A percentile compares a stretch with the other conserved stretches of the same genome.
Conservation (phyloP, 2,113 vertebrate species). For the Myiozetetes cayanensis region DNA sequence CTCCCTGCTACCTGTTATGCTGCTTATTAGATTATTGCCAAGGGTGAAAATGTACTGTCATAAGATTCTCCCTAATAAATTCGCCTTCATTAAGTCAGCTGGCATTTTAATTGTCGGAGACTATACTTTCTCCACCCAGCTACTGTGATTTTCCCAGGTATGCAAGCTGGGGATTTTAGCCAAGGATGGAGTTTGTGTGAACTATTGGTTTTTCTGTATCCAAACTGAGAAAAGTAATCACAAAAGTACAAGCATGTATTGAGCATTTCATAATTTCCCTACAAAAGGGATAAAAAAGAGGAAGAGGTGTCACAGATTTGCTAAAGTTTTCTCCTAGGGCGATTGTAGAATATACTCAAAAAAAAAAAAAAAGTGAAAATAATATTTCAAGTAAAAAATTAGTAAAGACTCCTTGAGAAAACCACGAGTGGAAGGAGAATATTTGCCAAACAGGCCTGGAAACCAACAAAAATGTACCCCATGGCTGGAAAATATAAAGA, state of each 20-base stretch:
- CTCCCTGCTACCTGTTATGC: background rate
- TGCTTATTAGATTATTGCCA: background rate
- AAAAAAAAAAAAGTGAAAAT: background rate
- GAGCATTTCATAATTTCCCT: background rate
- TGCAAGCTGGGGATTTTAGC: background rate
- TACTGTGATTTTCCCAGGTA: background rate
- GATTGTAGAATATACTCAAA: background rate
- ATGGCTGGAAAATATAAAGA: background rate
- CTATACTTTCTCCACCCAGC: background rate
- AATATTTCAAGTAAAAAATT: background rate
- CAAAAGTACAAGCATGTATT: background rate
- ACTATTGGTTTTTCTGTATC: background rate
- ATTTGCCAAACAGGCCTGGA: background rate
- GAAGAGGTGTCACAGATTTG: background rate
- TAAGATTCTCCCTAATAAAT: constrained; percentile 17
- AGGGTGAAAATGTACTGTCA: background rate
- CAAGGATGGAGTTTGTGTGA: background rate
- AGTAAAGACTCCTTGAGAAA: background rate
- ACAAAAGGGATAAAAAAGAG: background rate
- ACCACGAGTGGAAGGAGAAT: background rate
- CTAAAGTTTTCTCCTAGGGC: background rate
- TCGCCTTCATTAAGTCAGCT: constrained; percentile 5
- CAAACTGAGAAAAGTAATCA: background rate
- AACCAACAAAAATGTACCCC: background rate
- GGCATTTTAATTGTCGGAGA: background rate